These are phyloP conservation scores for Polietes domitor DNA, from an alignment of 2,888 invertebrate species.

Conservation along the genomic window DNA sequence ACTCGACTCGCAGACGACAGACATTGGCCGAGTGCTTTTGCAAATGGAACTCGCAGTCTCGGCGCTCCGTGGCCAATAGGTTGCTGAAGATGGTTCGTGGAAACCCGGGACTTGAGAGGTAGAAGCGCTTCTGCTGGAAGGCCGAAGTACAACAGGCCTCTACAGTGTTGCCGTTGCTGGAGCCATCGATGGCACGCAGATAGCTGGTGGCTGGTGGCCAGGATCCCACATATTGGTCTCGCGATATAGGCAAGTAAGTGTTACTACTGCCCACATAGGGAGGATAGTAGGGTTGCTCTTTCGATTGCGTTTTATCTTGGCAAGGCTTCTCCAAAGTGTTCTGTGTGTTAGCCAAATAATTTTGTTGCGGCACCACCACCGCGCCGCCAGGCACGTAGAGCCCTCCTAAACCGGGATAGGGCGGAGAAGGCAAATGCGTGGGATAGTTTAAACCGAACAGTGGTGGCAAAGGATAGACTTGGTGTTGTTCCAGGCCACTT, in stretches of 20 bases:
- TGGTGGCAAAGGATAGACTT: slow-evolving; percentile 56
- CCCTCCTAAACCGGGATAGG: slow-evolving; percentile 34
- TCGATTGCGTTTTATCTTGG: slow-evolving; percentile 17
- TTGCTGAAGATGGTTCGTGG: slow-evolving; percentile 80
- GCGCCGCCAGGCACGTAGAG: slow-evolving; percentile 38
- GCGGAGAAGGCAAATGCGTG: slow-evolving; percentile 51
- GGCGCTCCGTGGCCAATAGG: slow-evolving; percentile 74
- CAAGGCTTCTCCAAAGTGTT: slow-evolving; percentile 46
- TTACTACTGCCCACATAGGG: neutral
- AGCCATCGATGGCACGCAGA: slow-evolving; percentile 29
- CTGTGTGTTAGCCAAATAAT: slow-evolving; percentile 29
- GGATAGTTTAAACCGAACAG: slow-evolving; percentile 61
- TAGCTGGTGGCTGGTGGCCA: slow-evolving; percentile 38
- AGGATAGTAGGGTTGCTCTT: slow-evolving; percentile 28
- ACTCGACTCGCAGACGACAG: slow-evolving; percentile 82
- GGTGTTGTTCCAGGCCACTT: slow-evolving; percentile 61
- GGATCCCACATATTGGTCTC: slow-evolving; percentile 61
- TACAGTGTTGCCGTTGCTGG: slow-evolving; percentile 57
- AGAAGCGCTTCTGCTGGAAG: slow-evolving; percentile 81
- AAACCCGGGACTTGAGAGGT: slow-evolving; percentile 83
- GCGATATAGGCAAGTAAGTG: slow-evolving; percentile 10
- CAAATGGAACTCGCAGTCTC: slow-evolving; percentile 82
- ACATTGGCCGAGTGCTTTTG: slow-evolving; percentile 81
- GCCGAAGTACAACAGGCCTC: slow-evolving; percentile 80
- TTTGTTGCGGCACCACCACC: neutral